Conservation (phyloP, 2,113 vertebrate genomes). For the Carassius carassius region DNA sequence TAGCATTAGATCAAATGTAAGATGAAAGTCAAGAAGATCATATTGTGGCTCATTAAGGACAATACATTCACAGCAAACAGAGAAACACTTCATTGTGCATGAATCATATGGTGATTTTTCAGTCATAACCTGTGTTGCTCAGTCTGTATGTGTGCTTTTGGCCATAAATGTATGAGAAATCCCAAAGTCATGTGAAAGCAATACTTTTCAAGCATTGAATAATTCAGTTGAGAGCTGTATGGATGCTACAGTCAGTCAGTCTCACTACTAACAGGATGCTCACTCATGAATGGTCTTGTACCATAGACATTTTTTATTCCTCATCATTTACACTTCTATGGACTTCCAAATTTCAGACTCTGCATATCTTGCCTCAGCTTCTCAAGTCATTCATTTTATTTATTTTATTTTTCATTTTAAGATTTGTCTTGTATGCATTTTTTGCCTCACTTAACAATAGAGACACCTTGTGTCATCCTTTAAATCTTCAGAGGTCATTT, state of each 20-base stretch:
- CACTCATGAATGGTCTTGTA: neutral
- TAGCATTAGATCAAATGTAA: slow-evolving; percentile 1
- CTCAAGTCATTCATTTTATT: neutral
- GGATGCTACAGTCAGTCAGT: slow-evolving; percentile 1
- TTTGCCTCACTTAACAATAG: neutral
- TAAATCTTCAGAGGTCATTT: neutral
- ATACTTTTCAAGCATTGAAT: slow-evolving; percentile 18
- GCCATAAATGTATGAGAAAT: slow-evolving; percentile 8
- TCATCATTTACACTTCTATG: neutral
- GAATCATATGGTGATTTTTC: neutral
- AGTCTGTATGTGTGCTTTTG: neutral
- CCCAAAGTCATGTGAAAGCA: slow-evolving; percentile 26
- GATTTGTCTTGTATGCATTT: neutral
- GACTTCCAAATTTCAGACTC: neutral
- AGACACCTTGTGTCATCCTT: neutral
- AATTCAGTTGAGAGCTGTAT: neutral
- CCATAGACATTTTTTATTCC: neutral
- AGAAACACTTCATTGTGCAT: slow-evolving; percentile 2
- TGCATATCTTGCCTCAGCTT: neutral
- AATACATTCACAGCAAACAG: neutral
- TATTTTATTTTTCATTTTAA: slow-evolving; percentile 11
- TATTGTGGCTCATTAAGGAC: slow-evolving; percentile 13
- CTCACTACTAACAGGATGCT: neutral
- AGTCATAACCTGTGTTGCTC: neutral
- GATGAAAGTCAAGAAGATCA: neutral